These are phyloP conservation scores for Brachymystax lenok DNA, from an alignment of 2,797 vertebrate species.

Conservation along the genomic window DNA sequence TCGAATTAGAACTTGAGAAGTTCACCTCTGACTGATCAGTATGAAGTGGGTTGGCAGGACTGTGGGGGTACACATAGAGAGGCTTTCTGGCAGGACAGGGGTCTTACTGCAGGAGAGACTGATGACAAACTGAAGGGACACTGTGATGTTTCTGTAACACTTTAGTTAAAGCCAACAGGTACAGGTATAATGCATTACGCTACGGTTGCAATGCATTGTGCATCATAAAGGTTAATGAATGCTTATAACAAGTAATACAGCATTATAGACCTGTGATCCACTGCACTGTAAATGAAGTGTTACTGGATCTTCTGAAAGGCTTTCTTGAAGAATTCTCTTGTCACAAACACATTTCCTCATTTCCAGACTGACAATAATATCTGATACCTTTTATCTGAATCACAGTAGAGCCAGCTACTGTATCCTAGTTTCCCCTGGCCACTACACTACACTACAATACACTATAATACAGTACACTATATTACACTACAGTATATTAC, in stretches of 20 bases:
- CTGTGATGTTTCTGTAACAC: too few species aligned
- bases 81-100: neutral
- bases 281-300: neutral
- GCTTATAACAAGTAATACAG: neutral
- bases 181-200: too few species aligned
- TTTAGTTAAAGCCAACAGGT: too few species aligned
- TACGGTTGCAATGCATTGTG: neutral
- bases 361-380: constrained; percentile 21
- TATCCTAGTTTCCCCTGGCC: constrained; percentile 10
- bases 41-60: constrained; percentile 43
- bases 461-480: too few species aligned
- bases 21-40: constrained; percentile 40
- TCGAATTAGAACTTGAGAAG: constrained; percentile 53
- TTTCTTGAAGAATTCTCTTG: constrained; percentile 11
- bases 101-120: neutral
- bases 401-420: constrained; percentile 32
- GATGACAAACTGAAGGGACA: neutral
- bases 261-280: neutral
- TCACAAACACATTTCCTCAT: constrained; percentile 32
- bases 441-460: neutral
- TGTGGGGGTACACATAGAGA: neutral
- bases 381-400: constrained; percentile 21
- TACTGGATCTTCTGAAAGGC: neutral
- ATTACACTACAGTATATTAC: fast-evolving
- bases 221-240: too few species aligned